Percentiles rank a stretch among this genome's conserved stretches.
These are phyloP conservation scores for Melinaea menophilus DNA, from an alignment of 2,888 invertebrate species.

Conservation along the genomic window DNA sequence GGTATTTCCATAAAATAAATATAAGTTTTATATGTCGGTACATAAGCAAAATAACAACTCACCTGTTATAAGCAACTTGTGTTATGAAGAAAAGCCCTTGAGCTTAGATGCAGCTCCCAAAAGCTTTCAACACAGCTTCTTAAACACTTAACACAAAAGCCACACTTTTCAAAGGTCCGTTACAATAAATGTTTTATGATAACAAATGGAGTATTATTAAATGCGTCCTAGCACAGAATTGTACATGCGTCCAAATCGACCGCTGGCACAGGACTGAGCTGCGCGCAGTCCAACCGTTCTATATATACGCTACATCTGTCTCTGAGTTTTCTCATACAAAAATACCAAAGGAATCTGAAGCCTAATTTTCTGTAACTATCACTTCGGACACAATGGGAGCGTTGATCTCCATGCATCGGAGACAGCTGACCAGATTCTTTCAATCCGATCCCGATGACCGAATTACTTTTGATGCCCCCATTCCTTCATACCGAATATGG, in stretches of 20 bases:
- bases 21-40: too few species aligned
- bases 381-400: constrained; percentile 71
- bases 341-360: constrained; percentile 72
- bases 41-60: constrained; percentile 22
- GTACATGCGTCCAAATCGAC: constrained; percentile 26
- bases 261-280: constrained; percentile 64
- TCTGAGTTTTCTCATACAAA: constrained; percentile 67
- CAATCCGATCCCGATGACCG: constrained; percentile 45
- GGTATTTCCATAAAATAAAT: too few species aligned
- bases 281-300: constrained; percentile 53
- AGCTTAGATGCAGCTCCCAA: constrained; percentile 26
- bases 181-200: constrained; percentile 13
- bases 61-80: constrained; percentile 34
- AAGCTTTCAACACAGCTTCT: constrained; percentile 3
- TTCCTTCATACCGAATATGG: constrained; percentile 43
- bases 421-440: constrained; percentile 63
- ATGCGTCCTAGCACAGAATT: constrained; percentile 16
- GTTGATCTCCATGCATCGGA: constrained; percentile 67
- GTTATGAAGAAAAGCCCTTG: constrained; percentile 20
- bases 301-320: constrained; percentile 67
- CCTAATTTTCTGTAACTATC: constrained; percentile 74
- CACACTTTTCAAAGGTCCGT: constrained; percentile 6
- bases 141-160: constrained; percentile 1
- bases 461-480: constrained; percentile 39
- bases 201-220: constrained; percentile 16